These are phyloP conservation scores for Nannoperca australis DNA, from an alignment of 2,797 vertebrate species.

Conservation along the genomic window DNA sequence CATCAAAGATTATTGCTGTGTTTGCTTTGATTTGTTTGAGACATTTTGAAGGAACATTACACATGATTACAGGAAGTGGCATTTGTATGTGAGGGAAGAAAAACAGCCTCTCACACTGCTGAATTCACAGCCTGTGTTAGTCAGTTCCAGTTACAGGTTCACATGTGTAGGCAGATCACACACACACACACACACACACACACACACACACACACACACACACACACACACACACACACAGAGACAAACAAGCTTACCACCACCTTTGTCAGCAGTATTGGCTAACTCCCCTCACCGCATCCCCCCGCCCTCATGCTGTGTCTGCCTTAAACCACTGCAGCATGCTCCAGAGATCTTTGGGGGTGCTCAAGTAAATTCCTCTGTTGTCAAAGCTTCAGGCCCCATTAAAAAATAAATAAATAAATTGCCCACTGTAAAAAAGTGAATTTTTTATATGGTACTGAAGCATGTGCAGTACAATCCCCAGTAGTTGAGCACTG, in stretches of 20 bases:
- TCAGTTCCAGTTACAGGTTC: slow-evolving; percentile 35
- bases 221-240: slow-evolving; percentile 37
- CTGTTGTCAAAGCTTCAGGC: slow-evolving; percentile 69
- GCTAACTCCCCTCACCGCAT: slow-evolving; percentile 57
- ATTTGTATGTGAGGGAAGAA: slow-evolving; percentile 43
- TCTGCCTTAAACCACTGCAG: slow-evolving; percentile 70
- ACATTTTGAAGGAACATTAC: slow-evolving; percentile 54
- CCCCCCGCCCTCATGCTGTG: slow-evolving; percentile 55
- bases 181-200: slow-evolving; percentile 10
- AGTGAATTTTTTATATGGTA: slow-evolving; percentile 47
- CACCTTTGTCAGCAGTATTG: slow-evolving; percentile 80
- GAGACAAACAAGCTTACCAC: slow-evolving; percentile 62
- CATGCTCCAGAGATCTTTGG: slow-evolving; percentile 62
- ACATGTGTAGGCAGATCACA: slow-evolving; percentile 40
- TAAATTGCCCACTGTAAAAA: slow-evolving; percentile 49
- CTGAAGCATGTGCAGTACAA: slow-evolving; percentile 34
- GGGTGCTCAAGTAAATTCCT: slow-evolving; percentile 65
- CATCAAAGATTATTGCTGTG: slow-evolving; percentile 31
- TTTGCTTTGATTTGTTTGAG: slow-evolving; percentile 53
- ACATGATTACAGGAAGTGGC: slow-evolving; percentile 49
- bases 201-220: slow-evolving; percentile 29
- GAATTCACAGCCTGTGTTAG: slow-evolving; percentile 45
- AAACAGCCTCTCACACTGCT: slow-evolving; percentile 32
- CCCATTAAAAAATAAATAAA: slow-evolving; percentile 54
- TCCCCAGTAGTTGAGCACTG: not conserved